phyloP scores from a whole-genome alignment of 2,113 vertebrate species.

The Oncorhynchus keta region DNA sequence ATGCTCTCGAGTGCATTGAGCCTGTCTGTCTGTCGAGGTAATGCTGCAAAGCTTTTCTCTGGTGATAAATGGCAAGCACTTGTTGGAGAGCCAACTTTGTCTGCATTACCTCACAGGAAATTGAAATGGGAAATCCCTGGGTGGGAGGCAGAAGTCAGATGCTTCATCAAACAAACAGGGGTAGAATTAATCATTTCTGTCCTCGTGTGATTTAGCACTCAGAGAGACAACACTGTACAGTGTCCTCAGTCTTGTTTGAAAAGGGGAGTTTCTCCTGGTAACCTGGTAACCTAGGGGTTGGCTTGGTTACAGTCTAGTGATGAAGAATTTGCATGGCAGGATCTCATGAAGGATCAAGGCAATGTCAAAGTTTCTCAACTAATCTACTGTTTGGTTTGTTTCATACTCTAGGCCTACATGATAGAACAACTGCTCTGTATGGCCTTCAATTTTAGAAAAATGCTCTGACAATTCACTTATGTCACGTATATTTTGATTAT shows the following conservation, averaged over 20 bases:
- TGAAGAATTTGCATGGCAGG: neutral
- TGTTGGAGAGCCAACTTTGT: constrained; percentile 26
- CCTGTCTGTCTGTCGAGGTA: neutral
- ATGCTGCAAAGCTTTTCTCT: constrained; percentile 39
- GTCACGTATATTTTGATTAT: too few species aligned
- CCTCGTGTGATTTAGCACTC: constrained; percentile 12
- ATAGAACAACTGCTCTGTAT: too few species aligned
- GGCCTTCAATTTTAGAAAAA: too few species aligned
- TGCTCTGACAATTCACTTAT: too few species aligned
- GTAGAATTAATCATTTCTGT: constrained; percentile 20
- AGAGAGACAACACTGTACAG: neutral
- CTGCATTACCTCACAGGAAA: constrained; percentile 18
- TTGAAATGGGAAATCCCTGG: constrained; percentile 7
- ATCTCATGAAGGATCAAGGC: neutral
- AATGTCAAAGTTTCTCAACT: neutral
- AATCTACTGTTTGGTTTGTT: too few species aligned
- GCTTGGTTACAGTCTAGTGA: neutral
- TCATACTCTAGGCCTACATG: too few species aligned
- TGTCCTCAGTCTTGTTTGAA: neutral
- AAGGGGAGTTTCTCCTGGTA: neutral
- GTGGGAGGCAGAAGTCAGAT: constrained; percentile 11
- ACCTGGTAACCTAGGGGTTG: neutral
- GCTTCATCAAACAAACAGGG: constrained; percentile 2
- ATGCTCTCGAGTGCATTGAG: constrained; percentile 16
- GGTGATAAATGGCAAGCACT: constrained; percentile 37